Conservation (phyloP, 2,888 invertebrate genomes). For the Cerceris rybyensis region DNA sequence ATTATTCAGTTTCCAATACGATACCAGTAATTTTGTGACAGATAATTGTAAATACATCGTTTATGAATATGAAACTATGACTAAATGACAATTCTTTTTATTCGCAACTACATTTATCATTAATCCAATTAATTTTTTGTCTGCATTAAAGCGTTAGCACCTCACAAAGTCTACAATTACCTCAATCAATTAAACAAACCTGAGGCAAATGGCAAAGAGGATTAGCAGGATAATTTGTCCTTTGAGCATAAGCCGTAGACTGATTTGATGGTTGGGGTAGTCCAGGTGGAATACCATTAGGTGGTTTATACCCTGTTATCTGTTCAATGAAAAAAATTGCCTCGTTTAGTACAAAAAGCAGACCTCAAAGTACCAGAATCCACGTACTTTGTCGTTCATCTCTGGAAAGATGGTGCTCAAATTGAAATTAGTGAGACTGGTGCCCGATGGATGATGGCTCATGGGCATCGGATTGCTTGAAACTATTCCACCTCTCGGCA, state of each 20-base stretch:
- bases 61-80: no score
- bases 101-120: no score
- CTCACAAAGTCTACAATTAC: no score
- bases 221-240: constrained; percentile 75
- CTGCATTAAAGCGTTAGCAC: no score
- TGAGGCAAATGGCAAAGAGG: constrained; percentile 77
- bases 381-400: constrained; percentile 85
- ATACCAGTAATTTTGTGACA: no score
- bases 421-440: constrained; percentile 89
- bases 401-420: constrained; percentile 93
- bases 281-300: constrained; percentile 75
- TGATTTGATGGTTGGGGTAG: constrained; percentile 76
- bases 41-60: no score
- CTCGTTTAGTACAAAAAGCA: background rate
- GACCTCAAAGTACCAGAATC: background rate
- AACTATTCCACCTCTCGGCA: constrained; percentile 66
- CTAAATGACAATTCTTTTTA: no score
- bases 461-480: constrained; percentile 74
- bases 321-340: constrained; percentile 43
- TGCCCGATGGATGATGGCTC: constrained; percentile 81
- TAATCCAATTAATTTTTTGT: no score
- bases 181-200: constrained; percentile 59
- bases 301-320: constrained; percentile 79
- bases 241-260: constrained; percentile 74
- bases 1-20: no score